Evolutionary conservation across 2,113 vertebrate genomes (phyloP).

Genomic region (Electrona antarctica): DNA sequence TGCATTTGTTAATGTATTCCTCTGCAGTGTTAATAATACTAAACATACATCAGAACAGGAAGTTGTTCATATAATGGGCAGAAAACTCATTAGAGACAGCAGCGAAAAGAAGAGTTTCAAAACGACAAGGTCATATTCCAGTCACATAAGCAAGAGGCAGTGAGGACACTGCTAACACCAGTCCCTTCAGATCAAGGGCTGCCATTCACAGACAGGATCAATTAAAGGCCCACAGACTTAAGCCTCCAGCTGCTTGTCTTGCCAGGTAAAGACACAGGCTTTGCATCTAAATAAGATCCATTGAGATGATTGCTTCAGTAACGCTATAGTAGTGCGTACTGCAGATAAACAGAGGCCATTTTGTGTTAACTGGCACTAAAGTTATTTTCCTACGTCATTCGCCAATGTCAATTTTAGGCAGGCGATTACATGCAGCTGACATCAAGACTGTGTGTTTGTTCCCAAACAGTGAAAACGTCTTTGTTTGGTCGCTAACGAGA

Average conservation of each 20-base stretch:
- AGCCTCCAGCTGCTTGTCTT: constrained; percentile 57
- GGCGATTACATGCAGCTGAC: no score
- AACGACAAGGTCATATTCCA: constrained; percentile 71
- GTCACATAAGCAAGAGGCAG: constrained; percentile 52
- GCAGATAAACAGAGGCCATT: constrained; percentile 3
- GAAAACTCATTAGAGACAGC: constrained; percentile 25
- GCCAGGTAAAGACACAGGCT: constrained; percentile 54
- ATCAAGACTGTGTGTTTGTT: no score
- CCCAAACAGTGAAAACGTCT: no score
- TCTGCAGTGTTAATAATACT: not conserved
- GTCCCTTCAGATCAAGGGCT: constrained; percentile 60
- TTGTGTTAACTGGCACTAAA: not conserved
- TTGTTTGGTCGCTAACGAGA: no score
- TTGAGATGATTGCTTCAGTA: constrained; percentile 14
- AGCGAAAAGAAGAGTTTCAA: constrained; percentile 14
- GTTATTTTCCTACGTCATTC: not conserved
- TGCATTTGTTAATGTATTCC: constrained; percentile 12
- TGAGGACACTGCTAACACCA: constrained; percentile 62
- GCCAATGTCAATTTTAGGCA: no score
- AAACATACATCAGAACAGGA: not conserved
- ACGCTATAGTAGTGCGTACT: constrained; percentile 15
- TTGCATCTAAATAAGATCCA: constrained; percentile 63
- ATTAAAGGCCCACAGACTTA: constrained; percentile 65
- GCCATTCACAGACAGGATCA: constrained; percentile 68
- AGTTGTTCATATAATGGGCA: not conserved